phyloP scores from a whole-genome alignment of 2,113 vertebrate species.

The Chloropsis hardwickii region DNA sequence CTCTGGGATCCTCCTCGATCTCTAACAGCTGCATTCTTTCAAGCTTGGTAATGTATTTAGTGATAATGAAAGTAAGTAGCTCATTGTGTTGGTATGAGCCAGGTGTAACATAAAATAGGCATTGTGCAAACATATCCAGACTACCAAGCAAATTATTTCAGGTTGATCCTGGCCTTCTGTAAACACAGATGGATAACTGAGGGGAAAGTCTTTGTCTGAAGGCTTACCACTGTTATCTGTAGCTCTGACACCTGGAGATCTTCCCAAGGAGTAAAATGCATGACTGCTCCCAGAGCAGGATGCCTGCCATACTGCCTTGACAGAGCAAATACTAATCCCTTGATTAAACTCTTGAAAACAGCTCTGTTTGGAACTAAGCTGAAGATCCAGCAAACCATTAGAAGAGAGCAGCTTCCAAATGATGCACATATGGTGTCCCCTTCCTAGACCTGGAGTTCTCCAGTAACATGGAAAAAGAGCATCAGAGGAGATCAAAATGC shows the following conservation, averaged over 20 bases:
- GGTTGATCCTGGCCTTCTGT: background rate
- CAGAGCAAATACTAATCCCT: background rate
- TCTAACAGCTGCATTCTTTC: slow-evolving; percentile 31
- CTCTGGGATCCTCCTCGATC: background rate
- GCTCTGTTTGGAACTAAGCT: background rate
- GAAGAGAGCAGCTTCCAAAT: background rate
- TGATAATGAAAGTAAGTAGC: slow-evolving; percentile 16
- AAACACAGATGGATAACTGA: background rate
- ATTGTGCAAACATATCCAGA: background rate
- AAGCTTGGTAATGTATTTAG: slow-evolving; percentile 1
- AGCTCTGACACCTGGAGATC: background rate
- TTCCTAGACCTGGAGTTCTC: background rate
- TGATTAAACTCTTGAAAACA: background rate
- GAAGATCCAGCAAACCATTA: background rate
- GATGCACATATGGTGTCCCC: background rate
- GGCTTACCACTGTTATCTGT: background rate
- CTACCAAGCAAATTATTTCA: background rate
- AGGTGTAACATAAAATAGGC: background rate
- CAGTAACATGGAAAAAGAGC: background rate
- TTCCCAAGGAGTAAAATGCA: background rate
- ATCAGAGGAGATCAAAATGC: background rate
- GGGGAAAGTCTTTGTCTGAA: background rate
- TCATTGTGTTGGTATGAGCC: slow-evolving; percentile 40
- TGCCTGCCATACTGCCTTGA: background rate
- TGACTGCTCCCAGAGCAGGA: background rate